Evolutionary conservation across 2,113 vertebrate species (phyloP).

Genomic region (Corythornis cristatus): DNA sequence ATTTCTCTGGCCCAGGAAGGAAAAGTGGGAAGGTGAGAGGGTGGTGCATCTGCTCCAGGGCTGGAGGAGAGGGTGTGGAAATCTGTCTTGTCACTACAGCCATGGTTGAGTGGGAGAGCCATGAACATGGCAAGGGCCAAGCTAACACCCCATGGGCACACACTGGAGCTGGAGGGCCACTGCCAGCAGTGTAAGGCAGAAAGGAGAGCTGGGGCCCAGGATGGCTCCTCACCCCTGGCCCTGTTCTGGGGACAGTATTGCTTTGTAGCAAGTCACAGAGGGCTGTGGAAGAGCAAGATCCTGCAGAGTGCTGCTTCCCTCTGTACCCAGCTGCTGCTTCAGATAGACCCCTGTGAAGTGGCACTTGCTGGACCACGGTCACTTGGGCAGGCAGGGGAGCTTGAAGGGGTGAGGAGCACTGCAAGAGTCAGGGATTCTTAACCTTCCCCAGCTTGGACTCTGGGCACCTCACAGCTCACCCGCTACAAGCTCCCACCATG

Average conservation of each 20-base stretch:
- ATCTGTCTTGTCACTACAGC: background rate
- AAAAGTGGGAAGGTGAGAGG: background rate
- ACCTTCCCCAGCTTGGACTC: background rate
- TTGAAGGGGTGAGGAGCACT: background rate
- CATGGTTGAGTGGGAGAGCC: background rate
- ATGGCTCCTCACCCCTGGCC: background rate
- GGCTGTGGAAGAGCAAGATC: background rate
- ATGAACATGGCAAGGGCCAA: background rate
- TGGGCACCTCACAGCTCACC: background rate
- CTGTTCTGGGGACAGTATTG: background rate
- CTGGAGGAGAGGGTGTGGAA: background rate
- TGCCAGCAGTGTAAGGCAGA: background rate
- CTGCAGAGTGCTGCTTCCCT: background rate
- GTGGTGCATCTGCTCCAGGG: background rate
- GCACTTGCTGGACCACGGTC: fast-evolving
- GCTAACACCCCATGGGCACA: background rate
- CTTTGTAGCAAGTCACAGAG: background rate
- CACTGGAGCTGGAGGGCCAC: background rate
- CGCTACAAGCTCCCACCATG: background rate
- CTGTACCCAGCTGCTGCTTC: background rate
- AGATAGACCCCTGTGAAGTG: background rate
- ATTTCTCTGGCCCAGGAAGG: background rate
- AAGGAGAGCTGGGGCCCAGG: background rate
- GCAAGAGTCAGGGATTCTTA: background rate
- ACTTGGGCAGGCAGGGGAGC: background rate